These are phyloP conservation scores for Nephrotoma flavescens DNA, from an alignment of 2,888 invertebrate species.

Conservation along the genomic window DNA sequence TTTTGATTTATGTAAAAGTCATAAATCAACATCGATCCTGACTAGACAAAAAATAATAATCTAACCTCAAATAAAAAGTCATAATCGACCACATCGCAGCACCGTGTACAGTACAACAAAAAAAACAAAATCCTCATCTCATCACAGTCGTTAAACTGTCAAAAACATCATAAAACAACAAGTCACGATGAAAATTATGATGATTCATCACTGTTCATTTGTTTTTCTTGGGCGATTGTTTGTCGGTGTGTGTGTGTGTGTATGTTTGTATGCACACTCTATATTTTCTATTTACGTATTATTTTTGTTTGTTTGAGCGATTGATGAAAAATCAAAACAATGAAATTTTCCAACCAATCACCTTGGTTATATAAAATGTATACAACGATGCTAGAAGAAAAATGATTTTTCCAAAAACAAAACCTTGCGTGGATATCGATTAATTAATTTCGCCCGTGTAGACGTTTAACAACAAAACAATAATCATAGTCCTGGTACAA, in stretches of 20 bases:
- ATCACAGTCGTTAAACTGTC: background rate
- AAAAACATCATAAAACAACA: background rate
- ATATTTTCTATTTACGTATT: background rate
- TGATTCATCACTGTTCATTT: background rate
- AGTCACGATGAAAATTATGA: background rate
- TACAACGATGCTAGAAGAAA: background rate
- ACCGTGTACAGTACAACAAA: background rate
- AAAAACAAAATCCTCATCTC: background rate
- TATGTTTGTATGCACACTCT: background rate
- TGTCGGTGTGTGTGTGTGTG: background rate
- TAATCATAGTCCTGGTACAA: background rate
- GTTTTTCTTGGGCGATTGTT: background rate
- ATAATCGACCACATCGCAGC: background rate
- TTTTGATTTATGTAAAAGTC: background rate
- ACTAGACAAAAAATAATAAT: background rate
- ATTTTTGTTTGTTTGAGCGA: background rate
- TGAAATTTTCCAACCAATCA: background rate
- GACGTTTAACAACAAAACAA: background rate
- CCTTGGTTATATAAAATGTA: background rate
- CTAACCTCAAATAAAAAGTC: background rate
- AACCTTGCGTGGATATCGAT: background rate
- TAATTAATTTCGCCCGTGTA: background rate
- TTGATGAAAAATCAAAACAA: background rate
- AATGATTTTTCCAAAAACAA: background rate
- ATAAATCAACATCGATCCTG: background rate